A percentile compares a stretch with the other conserved stretches of the same genome.
Evolutionary conservation across 2,113 vertebrate genomes (phyloP).

Genomic region (Eurypyga helias): DNA sequence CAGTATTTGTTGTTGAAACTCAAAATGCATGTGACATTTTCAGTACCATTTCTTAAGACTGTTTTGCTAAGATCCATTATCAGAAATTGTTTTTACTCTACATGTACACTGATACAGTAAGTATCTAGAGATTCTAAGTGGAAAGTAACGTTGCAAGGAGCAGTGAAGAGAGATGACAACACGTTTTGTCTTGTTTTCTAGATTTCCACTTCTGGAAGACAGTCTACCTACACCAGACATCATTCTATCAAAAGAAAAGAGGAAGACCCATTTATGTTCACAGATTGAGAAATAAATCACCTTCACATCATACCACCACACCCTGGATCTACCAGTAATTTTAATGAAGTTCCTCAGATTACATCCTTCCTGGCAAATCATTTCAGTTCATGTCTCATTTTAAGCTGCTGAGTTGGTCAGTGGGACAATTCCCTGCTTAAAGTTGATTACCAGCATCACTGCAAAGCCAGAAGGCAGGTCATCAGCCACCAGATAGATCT

Average conservation of each 20-base stretch:
- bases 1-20: conserved; percentile 7
- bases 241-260: not conserved
- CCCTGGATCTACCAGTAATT: not conserved
- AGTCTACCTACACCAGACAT: not conserved
- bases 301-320: not conserved
- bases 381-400: not conserved
- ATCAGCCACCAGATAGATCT: not conserved
- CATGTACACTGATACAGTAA: not conserved
- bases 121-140: conserved; percentile 4
- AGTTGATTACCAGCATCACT: not conserved
- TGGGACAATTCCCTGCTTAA: not conserved
- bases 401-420: not conserved
- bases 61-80: conserved; percentile 7
- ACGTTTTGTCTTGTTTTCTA: conserved; percentile 34
- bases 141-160: not conserved
- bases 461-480: conserved; percentile 3
- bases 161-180: not conserved
- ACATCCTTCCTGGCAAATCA: not conserved
- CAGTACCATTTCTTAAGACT: conserved; percentile 7
- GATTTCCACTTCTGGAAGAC: not conserved
- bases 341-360: conserved; percentile 30
- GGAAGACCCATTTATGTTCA: not conserved
- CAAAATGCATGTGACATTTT: not conserved
- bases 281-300: not conserved
- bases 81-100: conserved; percentile 4